Conservation (phyloP, 2,888 invertebrate genomes). For the Subacronicta megacephala region DNA sequence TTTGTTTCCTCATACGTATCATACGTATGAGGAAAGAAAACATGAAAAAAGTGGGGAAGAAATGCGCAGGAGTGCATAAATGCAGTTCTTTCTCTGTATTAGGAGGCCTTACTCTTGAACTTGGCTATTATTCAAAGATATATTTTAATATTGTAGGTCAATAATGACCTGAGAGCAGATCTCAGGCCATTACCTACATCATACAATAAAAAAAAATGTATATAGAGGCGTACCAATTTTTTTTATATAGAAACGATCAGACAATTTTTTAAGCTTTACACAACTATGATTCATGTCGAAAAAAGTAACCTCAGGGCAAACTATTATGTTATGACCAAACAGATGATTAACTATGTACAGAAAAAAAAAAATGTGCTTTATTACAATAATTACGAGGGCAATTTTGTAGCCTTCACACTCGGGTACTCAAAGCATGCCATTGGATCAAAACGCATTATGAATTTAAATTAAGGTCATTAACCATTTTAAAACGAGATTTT, state of each 20-base stretch:
- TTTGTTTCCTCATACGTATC: too few species aligned
- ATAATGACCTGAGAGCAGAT: too few species aligned
- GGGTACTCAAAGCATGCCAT: conserved; percentile 30
- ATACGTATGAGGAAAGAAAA: too few species aligned
- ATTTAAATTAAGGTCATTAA: conserved; percentile 40
- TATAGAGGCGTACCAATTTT: not conserved
- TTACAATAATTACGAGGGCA: conserved; percentile 58
- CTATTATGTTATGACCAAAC: conserved; percentile 45
- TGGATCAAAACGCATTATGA: conserved; percentile 21
- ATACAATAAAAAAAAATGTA: too few species aligned
- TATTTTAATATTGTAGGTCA: too few species aligned
- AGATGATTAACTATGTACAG: conserved; percentile 44
- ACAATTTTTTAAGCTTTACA: conserved; percentile 18
- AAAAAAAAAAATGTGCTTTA: conserved; percentile 56
- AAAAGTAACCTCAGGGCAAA: conserved; percentile 33
- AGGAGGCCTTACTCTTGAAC: too few species aligned
- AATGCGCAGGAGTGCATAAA: too few species aligned
- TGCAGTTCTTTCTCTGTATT: too few species aligned
- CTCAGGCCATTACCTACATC: too few species aligned
- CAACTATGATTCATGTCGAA: conserved; percentile 29
- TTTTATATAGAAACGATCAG: not conserved
- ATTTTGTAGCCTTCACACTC: conserved; percentile 52
- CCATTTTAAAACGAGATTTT: conserved; percentile 11
- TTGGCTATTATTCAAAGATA: too few species aligned
- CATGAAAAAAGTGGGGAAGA: too few species aligned